Base-by-base conservation (phyloP, 2,113 vertebrate species). In the Xenopus laevis region DNA sequence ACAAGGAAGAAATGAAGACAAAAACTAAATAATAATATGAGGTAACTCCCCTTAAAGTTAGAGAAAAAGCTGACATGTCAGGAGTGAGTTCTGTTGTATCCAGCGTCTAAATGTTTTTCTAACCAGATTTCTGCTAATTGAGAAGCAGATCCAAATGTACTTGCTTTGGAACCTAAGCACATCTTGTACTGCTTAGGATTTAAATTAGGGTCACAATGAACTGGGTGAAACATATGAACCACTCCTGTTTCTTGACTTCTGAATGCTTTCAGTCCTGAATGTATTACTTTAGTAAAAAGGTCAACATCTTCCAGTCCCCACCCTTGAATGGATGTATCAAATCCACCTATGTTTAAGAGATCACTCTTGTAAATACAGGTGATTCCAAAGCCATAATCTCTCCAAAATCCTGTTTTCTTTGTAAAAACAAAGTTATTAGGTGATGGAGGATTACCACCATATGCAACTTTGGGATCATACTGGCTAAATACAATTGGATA, bases 231-330 rank as follows among this genome's bases (percentile, higher is more conserved):
- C 80, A 95, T 55, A 72, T 95, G 93, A 47, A 94, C 82, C 0
- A 94, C 91, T 33, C 93, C 93, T 10, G 92, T 84, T 83, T 95
- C 94, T 82, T 94, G 93, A 82, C 92, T 94, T 80, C 94, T 91
- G 78, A 95, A 91, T 77, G 88, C 92, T 66, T 88, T 91, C n/a
- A 95, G 82, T 59, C 90, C 91, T 65, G 93, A 93, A 0, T 83
- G 81, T 73, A 94, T 86, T 1, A 95, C 90, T 86, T 95, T 95
- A 13, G 88, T 91, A 84, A 89, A 95, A 40, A 95, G 82, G 78
- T 95, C 93, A 21, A 95, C 93, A 27, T 95, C 94, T 70, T 95
- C 94, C 80, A 95, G 80, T 12, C 93, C 94, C 94, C 93, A 95
- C 57, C 94, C 94, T 79, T 92, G 88, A 84, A 95, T 94, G 0